Percentiles rank a stretch among this genome's conserved stretches.
phyloP scores from a whole-genome alignment of 2,797 vertebrate genomes.

The Acanthopagrus latus region DNA sequence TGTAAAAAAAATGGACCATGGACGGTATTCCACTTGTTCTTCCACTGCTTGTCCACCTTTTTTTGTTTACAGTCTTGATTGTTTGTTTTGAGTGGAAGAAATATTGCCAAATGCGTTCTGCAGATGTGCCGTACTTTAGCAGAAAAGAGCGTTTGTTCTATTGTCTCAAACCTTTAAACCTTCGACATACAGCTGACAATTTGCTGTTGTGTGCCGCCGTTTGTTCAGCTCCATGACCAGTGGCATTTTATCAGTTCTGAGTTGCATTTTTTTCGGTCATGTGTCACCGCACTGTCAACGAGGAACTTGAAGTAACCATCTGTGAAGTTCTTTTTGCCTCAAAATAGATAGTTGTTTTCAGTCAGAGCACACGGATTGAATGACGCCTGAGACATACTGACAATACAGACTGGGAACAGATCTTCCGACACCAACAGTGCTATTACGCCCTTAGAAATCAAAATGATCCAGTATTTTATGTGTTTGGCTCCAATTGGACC shows the following conservation, averaged over 20 bases:
- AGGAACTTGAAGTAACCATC: slow-evolving; percentile 57
- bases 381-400: slow-evolving; percentile 34
- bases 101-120: slow-evolving; percentile 92
- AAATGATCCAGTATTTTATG: slow-evolving; percentile 74
- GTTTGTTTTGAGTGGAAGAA: slow-evolving; percentile 73
- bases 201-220: slow-evolving; percentile 45
- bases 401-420: slow-evolving; percentile 29
- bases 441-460: slow-evolving; percentile 46
- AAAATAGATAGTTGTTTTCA: slow-evolving; percentile 42
- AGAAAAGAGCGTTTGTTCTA: slow-evolving; percentile 58
- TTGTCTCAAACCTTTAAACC: slow-evolving; percentile 44
- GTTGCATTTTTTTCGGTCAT: slow-evolving; percentile 29
- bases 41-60: slow-evolving; percentile 68
- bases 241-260: slow-evolving; percentile 33
- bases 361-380: slow-evolving; percentile 18
- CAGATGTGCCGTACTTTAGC: slow-evolving; percentile 83
- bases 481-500: slow-evolving; percentile 55
- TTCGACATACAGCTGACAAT: slow-evolving; percentile 33
- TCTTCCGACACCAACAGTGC: slow-evolving; percentile 67
- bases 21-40: slow-evolving; percentile 74
- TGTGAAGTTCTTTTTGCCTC: slow-evolving; percentile 53
- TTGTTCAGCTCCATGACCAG: slow-evolving; percentile 31
- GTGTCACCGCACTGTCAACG: slow-evolving; percentile 34
- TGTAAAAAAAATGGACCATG: slow-evolving; percentile 63
- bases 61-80: slow-evolving; percentile 82